Conservation (phyloP, 2,888 invertebrate species). For the Smittia sp. region DNA sequence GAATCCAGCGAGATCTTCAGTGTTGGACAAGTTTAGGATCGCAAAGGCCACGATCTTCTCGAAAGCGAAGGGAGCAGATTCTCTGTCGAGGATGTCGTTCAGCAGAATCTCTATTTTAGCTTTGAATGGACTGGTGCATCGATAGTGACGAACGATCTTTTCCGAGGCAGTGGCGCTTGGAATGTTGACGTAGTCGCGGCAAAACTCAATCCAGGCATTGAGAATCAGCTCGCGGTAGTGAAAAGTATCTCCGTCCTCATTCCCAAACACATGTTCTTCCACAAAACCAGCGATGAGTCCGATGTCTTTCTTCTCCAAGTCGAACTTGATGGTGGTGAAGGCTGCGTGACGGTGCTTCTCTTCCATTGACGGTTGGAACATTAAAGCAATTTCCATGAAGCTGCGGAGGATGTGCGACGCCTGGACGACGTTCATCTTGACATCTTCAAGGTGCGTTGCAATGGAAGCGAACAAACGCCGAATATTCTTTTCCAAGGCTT, state of each 20-base stretch:
- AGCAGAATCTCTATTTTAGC: not conserved
- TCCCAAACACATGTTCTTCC: not conserved
- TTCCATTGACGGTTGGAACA: conserved; percentile 4
- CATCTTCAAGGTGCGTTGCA: no score
- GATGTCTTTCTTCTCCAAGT: not conserved
- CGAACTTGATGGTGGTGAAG: not conserved
- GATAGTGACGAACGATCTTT: not conserved
- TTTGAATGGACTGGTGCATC: not conserved
- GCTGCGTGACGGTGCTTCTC: no score
- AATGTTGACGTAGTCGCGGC: not conserved
- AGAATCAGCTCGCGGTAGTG: not conserved
- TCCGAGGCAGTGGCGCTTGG: not conserved
- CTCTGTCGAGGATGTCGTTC: not conserved
- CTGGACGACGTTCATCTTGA: not conserved
- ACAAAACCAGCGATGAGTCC: not conserved
- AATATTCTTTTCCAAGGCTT: not conserved
- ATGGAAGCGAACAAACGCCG: not conserved
- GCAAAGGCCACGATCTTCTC: not conserved
- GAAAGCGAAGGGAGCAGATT: not conserved
- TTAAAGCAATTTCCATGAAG: not conserved
- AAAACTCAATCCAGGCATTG: not conserved
- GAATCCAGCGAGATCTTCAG: not conserved
- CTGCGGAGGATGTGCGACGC: not conserved
- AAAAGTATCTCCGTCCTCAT: not conserved
- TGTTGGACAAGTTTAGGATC: not conserved